Evolutionary conservation across 2,888 invertebrate genomes (phyloP).

Genomic region (Quadroppia sp.): DNA sequence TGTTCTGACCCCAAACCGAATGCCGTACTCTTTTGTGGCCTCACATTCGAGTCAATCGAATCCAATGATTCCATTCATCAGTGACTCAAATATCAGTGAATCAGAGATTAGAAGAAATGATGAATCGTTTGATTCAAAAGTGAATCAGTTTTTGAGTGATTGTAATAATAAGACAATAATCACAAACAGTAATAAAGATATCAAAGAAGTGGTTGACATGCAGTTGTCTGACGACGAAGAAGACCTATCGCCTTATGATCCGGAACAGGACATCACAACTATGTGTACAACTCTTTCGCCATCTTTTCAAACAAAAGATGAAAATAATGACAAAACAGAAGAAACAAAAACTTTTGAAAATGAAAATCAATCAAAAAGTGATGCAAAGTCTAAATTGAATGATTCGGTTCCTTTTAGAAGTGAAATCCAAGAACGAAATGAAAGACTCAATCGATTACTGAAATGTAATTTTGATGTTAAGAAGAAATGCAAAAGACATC

Average conservation of each 20-base stretch:
- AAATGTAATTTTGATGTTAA: background rate
- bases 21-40: background rate
- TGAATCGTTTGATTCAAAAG: background rate
- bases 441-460: conserved; percentile 27
- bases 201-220: background rate
- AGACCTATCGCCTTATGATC: conserved; percentile 2
- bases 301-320: background rate
- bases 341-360: background rate
- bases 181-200: background rate
- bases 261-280: conserved; percentile 12
- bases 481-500: background rate
- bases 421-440: background rate
- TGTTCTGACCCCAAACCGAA: background rate
- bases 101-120: background rate
- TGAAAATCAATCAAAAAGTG: background rate
- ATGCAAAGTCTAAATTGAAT: background rate
- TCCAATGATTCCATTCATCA: conserved; percentile 2
- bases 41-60: background rate
- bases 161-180: conserved; percentile 3
- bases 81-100: background rate
- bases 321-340: background rate
- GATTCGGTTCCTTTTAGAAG: background rate
- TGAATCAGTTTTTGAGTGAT: background rate
- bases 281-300: background rate
- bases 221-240: conserved; percentile 2